These are phyloP conservation scores for Zaprionus lineosus DNA, from an alignment of 2,888 invertebrate genomes.

Conservation along the genomic window DNA sequence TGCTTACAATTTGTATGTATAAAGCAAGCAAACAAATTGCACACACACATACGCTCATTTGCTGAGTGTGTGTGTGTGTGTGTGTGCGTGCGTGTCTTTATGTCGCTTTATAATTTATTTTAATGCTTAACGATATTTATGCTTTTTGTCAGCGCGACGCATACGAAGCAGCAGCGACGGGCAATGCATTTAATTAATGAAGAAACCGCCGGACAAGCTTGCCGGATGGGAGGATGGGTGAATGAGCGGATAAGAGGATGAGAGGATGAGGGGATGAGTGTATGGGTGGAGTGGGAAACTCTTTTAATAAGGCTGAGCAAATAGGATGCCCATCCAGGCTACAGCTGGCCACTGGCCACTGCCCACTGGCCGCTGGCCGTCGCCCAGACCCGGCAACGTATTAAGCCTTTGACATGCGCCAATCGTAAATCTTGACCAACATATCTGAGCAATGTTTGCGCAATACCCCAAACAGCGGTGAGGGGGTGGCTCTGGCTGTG, in stretches of 20 bases:
- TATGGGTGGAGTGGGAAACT: no score
- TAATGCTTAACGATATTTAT: slow-evolving; percentile 74
- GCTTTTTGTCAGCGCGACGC: slow-evolving; percentile 65
- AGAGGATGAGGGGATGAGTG: no score
- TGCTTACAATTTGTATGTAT: slow-evolving; percentile 61
- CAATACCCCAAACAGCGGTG: slow-evolving; percentile 31
- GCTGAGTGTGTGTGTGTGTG: background rate
- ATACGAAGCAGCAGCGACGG: slow-evolving; percentile 57
- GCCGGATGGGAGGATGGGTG: background rate
- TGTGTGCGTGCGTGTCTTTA: background rate
- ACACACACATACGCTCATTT: slow-evolving; percentile 14
- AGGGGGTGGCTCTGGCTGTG: background rate
- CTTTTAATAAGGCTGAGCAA: slow-evolving; percentile 69
- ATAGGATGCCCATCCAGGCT: slow-evolving; percentile 47
- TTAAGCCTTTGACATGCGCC: slow-evolving; percentile 80
- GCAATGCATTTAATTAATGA: slow-evolving; percentile 71
- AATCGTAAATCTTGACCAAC: slow-evolving; percentile 80
- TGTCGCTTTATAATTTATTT: slow-evolving; percentile 62
- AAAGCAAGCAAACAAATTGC: slow-evolving; percentile 44
- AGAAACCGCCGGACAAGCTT: slow-evolving; percentile 51
- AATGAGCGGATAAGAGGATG: no score
- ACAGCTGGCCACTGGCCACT: slow-evolving; percentile 25
- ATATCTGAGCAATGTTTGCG: slow-evolving; percentile 76
- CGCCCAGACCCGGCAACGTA: slow-evolving; percentile 31
- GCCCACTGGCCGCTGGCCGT: background rate